Evolutionary conservation across 2,888 invertebrate genomes (phyloP), one percentile per base, ranked within the genome.

Genomic region (Leucoma salicis): DNA sequence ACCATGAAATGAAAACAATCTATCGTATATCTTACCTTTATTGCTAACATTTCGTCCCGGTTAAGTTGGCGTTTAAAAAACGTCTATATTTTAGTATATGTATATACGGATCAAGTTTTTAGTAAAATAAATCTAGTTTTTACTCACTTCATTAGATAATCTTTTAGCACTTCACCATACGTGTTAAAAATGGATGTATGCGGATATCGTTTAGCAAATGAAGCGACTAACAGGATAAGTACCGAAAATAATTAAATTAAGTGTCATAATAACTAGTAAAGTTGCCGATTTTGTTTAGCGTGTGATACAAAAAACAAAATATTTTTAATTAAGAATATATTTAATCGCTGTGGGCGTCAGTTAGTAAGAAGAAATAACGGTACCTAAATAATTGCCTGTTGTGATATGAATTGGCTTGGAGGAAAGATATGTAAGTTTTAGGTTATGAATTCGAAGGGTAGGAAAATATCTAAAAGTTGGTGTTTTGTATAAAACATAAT

Each of bases 1-100:
- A 65, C 63, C 69, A 64, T 69, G 66, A 71, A 70, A 73, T 64
- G 59, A 61, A 67, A 70, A 68, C 61, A 63, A 60, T 63, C 57
- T 60, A 39, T 39, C 28, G 14, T 25, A 36, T 31, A n/a, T n/a
- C n/a, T 27, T 39, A 61, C 51, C 51, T 49, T 53, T 50, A 61
- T 52, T 42, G 54, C 53, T 48, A 53, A 52, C 49, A 45, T 44
- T 64, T 53, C 50, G 57, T 57, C 56, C 50, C 52, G 53, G 59
- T 55, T n/a, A n/a, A n/a, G n/a, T n/a, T n/a, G n/a, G 54, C 51
- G 53, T 34, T 52, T 35, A 34, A 47, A 48, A 47, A 42, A 49
- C 8, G 50, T 35, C 28, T 27, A 7, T 13, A 38, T 14, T 24
- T 31, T 35, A 46, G n/a, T n/a, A n/a, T n/a, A n/a, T n/a, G n/a